Evolutionary conservation across 2,888 invertebrate genomes (phyloP).

Genomic region (Volucella zonaria): DNA sequence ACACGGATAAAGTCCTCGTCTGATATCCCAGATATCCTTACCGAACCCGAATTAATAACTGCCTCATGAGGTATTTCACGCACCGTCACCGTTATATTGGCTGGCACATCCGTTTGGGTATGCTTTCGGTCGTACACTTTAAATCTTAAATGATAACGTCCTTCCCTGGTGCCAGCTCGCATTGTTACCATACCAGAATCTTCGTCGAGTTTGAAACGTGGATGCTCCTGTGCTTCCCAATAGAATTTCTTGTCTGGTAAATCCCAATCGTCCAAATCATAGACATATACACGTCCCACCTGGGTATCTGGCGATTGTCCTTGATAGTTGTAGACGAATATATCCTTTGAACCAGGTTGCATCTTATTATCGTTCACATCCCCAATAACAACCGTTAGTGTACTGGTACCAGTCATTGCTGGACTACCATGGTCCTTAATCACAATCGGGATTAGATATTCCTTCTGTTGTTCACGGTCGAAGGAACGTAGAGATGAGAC

Average conservation of each 20-base stretch:
- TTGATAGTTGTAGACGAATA: conserved; percentile 98
- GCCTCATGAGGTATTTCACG: conserved; percentile 98
- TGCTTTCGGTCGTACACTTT: conserved; percentile 97
- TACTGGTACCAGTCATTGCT: conserved; percentile 98
- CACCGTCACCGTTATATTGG: conserved; percentile 97
- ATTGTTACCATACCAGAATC: conserved; percentile 98
- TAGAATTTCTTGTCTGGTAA: conserved; percentile 98
- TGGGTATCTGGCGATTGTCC: conserved; percentile 94
- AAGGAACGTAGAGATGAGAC: conserved; percentile 96
- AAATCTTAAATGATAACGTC: conserved; percentile 90
- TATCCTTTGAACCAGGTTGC: conserved; percentile 98
- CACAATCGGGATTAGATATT: conserved; percentile 97
- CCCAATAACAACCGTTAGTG: conserved; percentile 97
- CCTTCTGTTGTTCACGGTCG: conserved; percentile 97
- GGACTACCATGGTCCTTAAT: conserved; percentile 98
- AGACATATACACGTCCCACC: conserved; percentile 97
- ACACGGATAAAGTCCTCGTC: conserved; percentile 98
- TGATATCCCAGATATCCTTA: conserved; percentile 95
- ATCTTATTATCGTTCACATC: conserved; percentile 99
- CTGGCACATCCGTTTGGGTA: conserved; percentile 96
- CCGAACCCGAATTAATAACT: conserved; percentile 96
- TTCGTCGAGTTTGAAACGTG: conserved; percentile 93
- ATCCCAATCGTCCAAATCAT: conserved; percentile 99
- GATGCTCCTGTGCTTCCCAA: conserved; percentile 94
- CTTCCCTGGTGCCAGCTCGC: conserved; percentile 95